Percentiles rank a stretch among this genome's conserved stretches.
Evolutionary conservation across 2,888 invertebrate species (phyloP).

Genomic region (Ferdinandea cuprea): DNA sequence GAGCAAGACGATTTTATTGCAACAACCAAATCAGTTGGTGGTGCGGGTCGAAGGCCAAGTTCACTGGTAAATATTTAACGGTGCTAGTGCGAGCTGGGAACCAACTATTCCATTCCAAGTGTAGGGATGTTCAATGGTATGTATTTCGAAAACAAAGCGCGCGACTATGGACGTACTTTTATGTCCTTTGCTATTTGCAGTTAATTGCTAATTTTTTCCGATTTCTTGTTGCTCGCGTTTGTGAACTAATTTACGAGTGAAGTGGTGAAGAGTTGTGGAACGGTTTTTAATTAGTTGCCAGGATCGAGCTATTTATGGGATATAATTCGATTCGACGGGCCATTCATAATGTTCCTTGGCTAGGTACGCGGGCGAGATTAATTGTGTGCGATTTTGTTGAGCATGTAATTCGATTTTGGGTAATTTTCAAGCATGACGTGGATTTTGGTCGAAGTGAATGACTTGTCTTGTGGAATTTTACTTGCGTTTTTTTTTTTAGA

Average conservation of each 20-base stretch:
- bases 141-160: slow-evolving; percentile 57
- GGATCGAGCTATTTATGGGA: slow-evolving; percentile 72
- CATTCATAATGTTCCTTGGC: slow-evolving; percentile 58
- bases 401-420: slow-evolving; percentile 61
- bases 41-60: slow-evolving; percentile 64
- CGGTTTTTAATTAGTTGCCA: slow-evolving; percentile 72
- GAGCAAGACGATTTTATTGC: slow-evolving; percentile 72
- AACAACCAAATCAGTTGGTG: slow-evolving; percentile 31
- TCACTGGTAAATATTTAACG: slow-evolving; percentile 62
- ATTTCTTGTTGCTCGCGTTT: slow-evolving; percentile 60
- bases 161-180: slow-evolving; percentile 45
- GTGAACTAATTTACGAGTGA: slow-evolving; percentile 59
- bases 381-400: slow-evolving; percentile 51
- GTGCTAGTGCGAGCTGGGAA: not conserved
- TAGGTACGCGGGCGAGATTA: slow-evolving; percentile 1
- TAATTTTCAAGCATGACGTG: slow-evolving; percentile 20
- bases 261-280: slow-evolving; percentile 52
- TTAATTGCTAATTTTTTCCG: slow-evolving; percentile 72
- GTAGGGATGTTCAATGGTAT: not conserved
- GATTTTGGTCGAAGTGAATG: slow-evolving; percentile 6
- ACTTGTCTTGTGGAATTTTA: slow-evolving; percentile 51
- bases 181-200: slow-evolving; percentile 65
- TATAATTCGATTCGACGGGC: slow-evolving; percentile 64
- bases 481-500: too few relatives aligned
- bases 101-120: slow-evolving; percentile 24